These are phyloP conservation scores for Clitarchus hookeri DNA, from an alignment of 2,888 invertebrate species.

Conservation along the genomic window DNA sequence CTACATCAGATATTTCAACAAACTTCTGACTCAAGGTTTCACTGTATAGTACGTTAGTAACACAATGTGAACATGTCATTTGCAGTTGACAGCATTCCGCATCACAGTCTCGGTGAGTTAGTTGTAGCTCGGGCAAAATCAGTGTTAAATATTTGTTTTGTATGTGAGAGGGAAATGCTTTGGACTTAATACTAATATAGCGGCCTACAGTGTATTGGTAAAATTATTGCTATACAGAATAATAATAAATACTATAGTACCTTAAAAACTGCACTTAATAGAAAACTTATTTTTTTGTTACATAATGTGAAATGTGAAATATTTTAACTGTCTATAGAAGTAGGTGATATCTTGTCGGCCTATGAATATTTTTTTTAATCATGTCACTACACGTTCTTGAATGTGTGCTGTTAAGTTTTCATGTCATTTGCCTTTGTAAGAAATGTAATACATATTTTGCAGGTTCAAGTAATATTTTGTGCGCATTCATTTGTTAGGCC, in stretches of 20 bases:
- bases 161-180: neutral
- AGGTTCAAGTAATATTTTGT: neutral
- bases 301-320: neutral
- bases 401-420: neutral
- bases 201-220: neutral
- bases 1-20: no score
- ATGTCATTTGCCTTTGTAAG: neutral
- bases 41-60: no score
- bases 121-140: neutral
- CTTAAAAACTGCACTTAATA: neutral
- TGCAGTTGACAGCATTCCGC: neutral
- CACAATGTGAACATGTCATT: no score
- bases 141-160: neutral
- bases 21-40: no score
- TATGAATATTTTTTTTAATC: neutral
- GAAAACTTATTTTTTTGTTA: neutral
- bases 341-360: neutral
- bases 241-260: neutral
- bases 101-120: neutral
- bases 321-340: neutral
- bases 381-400: neutral
- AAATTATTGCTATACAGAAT: neutral
- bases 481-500: neutral
- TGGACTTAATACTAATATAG: neutral
- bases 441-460: neutral